These are phyloP conservation scores for Champsocephalus esox DNA, from an alignment of 2,797 vertebrate genomes.

Conservation along the genomic window DNA sequence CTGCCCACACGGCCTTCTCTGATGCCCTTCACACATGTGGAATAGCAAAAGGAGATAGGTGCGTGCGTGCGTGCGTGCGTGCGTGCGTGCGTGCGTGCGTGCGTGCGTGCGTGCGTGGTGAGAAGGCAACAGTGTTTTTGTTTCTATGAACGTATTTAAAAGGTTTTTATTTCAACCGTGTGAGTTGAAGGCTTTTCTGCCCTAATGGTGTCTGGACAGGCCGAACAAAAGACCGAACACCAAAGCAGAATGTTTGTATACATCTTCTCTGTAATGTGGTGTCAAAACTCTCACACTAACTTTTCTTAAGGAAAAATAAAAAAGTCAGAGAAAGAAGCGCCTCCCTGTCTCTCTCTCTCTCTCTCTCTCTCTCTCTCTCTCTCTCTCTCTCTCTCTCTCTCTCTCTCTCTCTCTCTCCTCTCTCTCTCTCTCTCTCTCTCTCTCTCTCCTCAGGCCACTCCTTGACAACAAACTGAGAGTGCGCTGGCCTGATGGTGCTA, in stretches of 20 bases:
- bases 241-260: background rate
- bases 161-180: conserved; percentile 4
- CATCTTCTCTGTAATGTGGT: background rate
- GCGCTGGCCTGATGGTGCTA: conserved; percentile 37
- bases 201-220: background rate
- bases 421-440: conserved; percentile 10
- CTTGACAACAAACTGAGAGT: conserved; percentile 52
- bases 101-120: background rate
- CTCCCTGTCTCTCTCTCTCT: conserved; percentile 1
- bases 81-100: background rate
- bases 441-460: conserved; percentile 47
- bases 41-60: conserved; percentile 47
- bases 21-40: conserved; percentile 75
- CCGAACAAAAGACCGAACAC: conserved; percentile 2
- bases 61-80: too few species aligned
- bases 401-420: conserved; percentile 9
- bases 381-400: conserved; percentile 18
- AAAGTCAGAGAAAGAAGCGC: background rate
- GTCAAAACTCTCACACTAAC: conserved; percentile 22
- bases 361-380: conserved; percentile 36
- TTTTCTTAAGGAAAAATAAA: conserved; percentile 26
- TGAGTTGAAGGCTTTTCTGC: background rate
- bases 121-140: background rate
- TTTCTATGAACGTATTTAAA: conserved; percentile 9
- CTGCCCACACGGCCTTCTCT: conserved; percentile 62